These are phyloP conservation scores for Ichneumoninae sp. DNA, from an alignment of 2,888 invertebrate species.

Conservation along the genomic window DNA sequence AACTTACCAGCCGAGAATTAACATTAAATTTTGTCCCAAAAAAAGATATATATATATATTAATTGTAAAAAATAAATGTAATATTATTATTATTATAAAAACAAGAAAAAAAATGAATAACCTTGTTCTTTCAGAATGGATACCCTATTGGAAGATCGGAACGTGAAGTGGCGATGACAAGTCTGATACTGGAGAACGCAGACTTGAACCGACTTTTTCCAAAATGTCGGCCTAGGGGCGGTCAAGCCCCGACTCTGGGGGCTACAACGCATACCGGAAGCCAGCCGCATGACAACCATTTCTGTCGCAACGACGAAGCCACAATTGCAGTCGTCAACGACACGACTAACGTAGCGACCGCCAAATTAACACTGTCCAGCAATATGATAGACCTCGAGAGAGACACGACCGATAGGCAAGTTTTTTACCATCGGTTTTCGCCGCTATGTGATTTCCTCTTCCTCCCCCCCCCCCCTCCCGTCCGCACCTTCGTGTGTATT, in stretches of 20 bases:
- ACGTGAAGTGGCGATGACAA: constrained; percentile 83
- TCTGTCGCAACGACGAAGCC: constrained; percentile 64
- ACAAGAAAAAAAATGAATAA: background rate
- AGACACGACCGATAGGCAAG: constrained; percentile 83
- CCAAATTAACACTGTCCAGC: constrained; percentile 74
- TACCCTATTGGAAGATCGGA: constrained; percentile 78
- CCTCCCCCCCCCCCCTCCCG: background rate
- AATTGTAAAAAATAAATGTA: too few species aligned
- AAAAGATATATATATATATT: background rate
- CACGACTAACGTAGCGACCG: constrained; percentile 69
- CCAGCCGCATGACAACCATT: constrained; percentile 82
- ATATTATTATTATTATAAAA: too few species aligned
- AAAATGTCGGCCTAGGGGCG: constrained; percentile 84
- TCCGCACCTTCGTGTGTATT: background rate
- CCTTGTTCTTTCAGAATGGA: constrained; percentile 73
- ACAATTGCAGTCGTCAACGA: constrained; percentile 72
- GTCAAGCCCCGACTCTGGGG: constrained; percentile 81
- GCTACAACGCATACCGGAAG: constrained; percentile 74
- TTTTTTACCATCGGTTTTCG: constrained; percentile 61
- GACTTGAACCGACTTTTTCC: constrained; percentile 84
- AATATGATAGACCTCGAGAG: constrained; percentile 84
- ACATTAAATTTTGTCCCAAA: background rate
- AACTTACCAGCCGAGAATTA: background rate
- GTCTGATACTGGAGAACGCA: constrained; percentile 84
- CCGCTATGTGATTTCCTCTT: background rate